Conservation (phyloP, 2,888 invertebrate species). For the Malthinus seriepunctatus region DNA sequence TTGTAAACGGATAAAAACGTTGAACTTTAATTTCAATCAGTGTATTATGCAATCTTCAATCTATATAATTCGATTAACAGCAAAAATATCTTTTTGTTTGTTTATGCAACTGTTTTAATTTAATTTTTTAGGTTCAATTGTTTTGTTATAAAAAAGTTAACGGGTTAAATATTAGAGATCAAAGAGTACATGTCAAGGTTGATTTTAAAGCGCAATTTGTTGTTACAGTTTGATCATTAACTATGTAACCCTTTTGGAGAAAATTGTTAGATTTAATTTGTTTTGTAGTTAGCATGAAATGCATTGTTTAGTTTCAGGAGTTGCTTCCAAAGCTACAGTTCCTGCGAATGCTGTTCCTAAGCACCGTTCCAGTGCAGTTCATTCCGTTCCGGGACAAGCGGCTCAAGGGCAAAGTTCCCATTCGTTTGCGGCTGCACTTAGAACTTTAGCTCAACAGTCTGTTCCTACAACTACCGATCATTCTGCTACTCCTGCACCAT, state of each 20-base stretch:
- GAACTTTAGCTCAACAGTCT: slow-evolving; percentile 90
- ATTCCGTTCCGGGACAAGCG: slow-evolving; percentile 52
- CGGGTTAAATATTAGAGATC: slow-evolving; percentile 16
- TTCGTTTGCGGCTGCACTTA: slow-evolving; percentile 89
- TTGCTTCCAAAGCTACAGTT: slow-evolving; percentile 42
- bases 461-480: slow-evolving; percentile 63
- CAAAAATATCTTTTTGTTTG: no score
- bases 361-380: slow-evolving; percentile 44
- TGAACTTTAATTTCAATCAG: no score
- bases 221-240: neutral
- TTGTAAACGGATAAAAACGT: no score
- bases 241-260: no score
- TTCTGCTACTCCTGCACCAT: slow-evolving; percentile 29
- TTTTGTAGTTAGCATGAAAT: neutral
- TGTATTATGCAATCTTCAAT: no score
- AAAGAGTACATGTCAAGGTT: slow-evolving; percentile 18
- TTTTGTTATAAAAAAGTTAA: slow-evolving; percentile 12
- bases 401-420: slow-evolving; percentile 54
- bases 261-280: neutral
- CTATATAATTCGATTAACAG: no score
- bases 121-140: slow-evolving; percentile 17
- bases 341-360: slow-evolving; percentile 48
- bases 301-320: slow-evolving; percentile 29
- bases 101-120: neutral
- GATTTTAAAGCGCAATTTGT: slow-evolving; percentile 19